Evolutionary conservation across 2,888 invertebrate genomes (phyloP).

Genomic region (Dryomyza anilis): DNA sequence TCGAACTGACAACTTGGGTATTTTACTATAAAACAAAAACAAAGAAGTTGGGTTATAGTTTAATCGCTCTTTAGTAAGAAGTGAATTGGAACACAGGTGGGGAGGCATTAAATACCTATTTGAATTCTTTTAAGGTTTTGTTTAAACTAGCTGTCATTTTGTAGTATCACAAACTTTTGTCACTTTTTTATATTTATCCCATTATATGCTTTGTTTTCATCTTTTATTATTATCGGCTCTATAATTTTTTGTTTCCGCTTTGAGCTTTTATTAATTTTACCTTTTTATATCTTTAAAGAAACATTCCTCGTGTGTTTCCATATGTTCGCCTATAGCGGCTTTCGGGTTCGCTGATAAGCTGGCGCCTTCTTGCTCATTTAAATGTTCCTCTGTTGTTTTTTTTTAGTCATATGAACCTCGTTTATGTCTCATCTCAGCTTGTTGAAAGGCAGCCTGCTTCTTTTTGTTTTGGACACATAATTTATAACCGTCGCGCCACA

Average conservation of each 20-base stretch:
- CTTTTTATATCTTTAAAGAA: slow-evolving; percentile 36
- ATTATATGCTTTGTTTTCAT: slow-evolving; percentile 33
- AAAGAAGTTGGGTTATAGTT: too few species aligned
- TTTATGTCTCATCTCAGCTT: neutral
- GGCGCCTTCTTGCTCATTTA: slow-evolving; percentile 45
- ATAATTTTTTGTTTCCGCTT: slow-evolving; percentile 22
- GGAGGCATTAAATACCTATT: neutral
- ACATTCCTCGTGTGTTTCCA: neutral
- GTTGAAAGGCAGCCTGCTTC: neutral
- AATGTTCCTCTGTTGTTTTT: neutral
- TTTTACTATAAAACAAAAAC: too few species aligned
- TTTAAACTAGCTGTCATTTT: neutral
- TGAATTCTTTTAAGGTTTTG: neutral
- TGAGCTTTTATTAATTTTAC: slow-evolving; percentile 33
- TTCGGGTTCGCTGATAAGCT: slow-evolving; percentile 50
- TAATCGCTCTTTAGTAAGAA: too few species aligned
- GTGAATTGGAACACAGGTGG: slow-evolving; percentile 13
- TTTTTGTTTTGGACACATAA: neutral
- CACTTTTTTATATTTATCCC: neutral
- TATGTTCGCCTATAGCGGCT: slow-evolving; percentile 16
- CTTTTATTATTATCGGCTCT: slow-evolving; percentile 35
- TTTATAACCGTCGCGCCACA: slow-evolving; percentile 4
- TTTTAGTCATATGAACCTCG: neutral
- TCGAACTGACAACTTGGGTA: neutral
- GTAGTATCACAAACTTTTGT: neutral